Conservation (phyloP, 1,140 invertebrate species). For the Drosophila kepulauana region DNA sequence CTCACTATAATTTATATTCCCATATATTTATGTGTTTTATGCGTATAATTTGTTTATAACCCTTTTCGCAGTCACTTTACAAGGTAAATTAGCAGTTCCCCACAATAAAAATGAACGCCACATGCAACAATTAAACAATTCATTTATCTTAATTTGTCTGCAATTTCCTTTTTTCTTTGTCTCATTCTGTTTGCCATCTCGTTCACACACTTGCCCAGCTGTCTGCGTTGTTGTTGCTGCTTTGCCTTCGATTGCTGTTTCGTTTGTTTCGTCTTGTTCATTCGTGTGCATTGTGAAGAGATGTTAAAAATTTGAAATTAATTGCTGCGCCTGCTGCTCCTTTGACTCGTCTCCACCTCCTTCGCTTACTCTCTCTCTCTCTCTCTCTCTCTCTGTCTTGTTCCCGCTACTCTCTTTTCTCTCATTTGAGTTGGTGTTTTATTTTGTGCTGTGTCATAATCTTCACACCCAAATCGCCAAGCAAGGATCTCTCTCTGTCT, state of each 20-base stretch:
- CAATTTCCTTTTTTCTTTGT: slow-evolving; percentile 67
- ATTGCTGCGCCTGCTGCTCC: slow-evolving; percentile 63
- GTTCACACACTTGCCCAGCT: slow-evolving; percentile 46
- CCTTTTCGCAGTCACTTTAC: slow-evolving; percentile 55
- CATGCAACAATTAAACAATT: slow-evolving; percentile 80
- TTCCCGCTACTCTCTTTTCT: slow-evolving; percentile 30
- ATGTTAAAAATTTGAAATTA: slow-evolving; percentile 77
- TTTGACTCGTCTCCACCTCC: slow-evolving; percentile 15
- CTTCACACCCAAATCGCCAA: slow-evolving; percentile 73
- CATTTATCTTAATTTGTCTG: slow-evolving; percentile 82
- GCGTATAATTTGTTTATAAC: slow-evolving; percentile 3
- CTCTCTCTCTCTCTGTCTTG: neutral
- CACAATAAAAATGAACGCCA: slow-evolving; percentile 55
- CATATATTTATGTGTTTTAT: neutral
- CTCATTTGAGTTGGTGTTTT: slow-evolving; percentile 23
- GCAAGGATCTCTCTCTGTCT: slow-evolving; percentile 37
- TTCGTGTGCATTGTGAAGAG: slow-evolving; percentile 32
- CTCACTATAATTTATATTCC: neutral
- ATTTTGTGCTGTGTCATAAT: slow-evolving; percentile 81
- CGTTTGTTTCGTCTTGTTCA: slow-evolving; percentile 5
- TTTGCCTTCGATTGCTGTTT: neutral
- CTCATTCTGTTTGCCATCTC: slow-evolving; percentile 27
- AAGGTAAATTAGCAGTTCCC: slow-evolving; percentile 62
- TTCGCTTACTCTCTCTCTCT: neutral
- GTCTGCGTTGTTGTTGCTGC: slow-evolving; percentile 17